Evolutionary conservation across 37 sponge, comb jelly and placozoan genomes (phyloP), one percentile per base, ranked within the genome.

Genomic region (Geodia barretti): DNA sequence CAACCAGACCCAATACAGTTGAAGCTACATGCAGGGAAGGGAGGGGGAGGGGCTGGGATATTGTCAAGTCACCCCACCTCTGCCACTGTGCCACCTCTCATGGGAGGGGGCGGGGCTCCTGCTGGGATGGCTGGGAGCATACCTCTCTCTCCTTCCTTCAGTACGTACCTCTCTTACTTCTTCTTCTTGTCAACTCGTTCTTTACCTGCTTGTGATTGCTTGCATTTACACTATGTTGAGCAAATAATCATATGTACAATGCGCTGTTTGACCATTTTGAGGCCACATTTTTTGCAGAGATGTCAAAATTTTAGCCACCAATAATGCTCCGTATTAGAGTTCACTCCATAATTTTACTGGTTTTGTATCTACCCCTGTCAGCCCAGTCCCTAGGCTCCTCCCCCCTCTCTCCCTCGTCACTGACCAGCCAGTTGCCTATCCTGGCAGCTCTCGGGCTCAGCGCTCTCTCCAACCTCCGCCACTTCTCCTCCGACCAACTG

Each of bases 1-100:
- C 74, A 79, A 36, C 68, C 74, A 9, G 70, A 78, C 62, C 70
- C 79, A 11, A 19, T 64, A 23, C 60, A 76, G 35, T 35, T 73
- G 35, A 43, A 68, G 73, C 68, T 66, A 35, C 33, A 29, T 33
- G 34, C 24, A 35, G 60, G 30, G 17, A 9, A 47, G n/a, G 30
- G 23, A 11, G 38, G 40, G 29, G 38, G 40, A 7, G 23, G 72
- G 31, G 11, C 54, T 17, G 54, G 54, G 14, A 7, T 47, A 41
- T 41, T 36, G 33, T 35, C 39, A 33, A 33, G 38, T 19, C 39
- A 24, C 73, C 38, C 73, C 33, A 29, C 32, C 21, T 21, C 21
- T 21, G 20, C 21, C 61, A 60, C 21, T n/a, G n/a, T n/a, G n/a
- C n/a, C n/a, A n/a, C n/a, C n/a, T n/a, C 54, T 47, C 54, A 17